Percentiles rank a stretch among this genome's conserved stretches.
Conservation (phyloP, 2,113 vertebrate species). For the Nibea albiflora region DNA sequence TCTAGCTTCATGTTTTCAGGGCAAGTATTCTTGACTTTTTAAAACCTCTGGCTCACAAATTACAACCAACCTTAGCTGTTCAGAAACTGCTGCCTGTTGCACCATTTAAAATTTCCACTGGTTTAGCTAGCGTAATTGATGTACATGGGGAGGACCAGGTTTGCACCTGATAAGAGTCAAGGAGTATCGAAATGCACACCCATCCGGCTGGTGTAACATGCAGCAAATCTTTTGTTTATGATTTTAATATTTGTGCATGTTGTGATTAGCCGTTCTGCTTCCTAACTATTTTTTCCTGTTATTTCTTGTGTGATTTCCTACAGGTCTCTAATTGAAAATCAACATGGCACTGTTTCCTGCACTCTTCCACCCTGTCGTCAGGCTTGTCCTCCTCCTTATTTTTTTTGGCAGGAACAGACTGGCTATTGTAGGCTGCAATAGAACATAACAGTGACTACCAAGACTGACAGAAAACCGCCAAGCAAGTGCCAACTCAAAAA, state of each 20-base stretch:
- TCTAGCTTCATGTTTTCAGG: slow-evolving; percentile 98
- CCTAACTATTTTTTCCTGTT: not conserved
- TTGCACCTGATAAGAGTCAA: not conserved
- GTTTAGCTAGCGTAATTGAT: not conserved
- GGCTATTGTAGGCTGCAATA: slow-evolving; percentile 92
- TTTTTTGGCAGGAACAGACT: slow-evolving; percentile 89
- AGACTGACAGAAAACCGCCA: slow-evolving; percentile 91
- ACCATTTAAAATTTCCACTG: not conserved
- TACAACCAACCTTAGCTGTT: not conserved
- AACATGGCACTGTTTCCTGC: slow-evolving; percentile 98
- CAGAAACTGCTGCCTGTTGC: not conserved
- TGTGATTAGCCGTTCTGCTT: not conserved
- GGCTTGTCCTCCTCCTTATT: slow-evolving; percentile 91
- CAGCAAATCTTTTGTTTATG: not conserved
- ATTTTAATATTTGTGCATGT: not conserved
- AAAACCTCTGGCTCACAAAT: not conserved
- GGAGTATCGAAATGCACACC: not conserved
- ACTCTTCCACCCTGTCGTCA: slow-evolving; percentile 95
- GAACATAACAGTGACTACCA: slow-evolving; percentile 91
- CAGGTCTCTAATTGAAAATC: slow-evolving; percentile 98
- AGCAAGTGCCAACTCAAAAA: slow-evolving; percentile 95
- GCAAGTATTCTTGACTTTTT: slow-evolving; percentile 81
- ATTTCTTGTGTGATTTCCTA: slow-evolving; percentile 22
- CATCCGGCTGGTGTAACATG: not conserved
- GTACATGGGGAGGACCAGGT: not conserved